These are phyloP conservation scores for Araneus ventricosus DNA, from an alignment of 1,140 invertebrate genomes.

Conservation along the genomic window DNA sequence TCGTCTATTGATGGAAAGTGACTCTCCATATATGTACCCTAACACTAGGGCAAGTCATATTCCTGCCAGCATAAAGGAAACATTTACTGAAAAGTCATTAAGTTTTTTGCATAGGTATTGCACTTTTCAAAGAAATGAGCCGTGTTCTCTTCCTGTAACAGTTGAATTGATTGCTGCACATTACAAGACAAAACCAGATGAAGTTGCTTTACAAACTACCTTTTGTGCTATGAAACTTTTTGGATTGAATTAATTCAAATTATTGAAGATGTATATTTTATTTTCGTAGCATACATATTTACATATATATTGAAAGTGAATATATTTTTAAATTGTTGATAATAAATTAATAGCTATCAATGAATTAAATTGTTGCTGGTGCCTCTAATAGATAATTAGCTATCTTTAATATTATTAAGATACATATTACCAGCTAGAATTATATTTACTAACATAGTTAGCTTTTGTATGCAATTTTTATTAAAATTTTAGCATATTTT, in stretches of 20 bases:
- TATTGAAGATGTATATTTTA: slow-evolving; percentile 23
- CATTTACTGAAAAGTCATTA: slow-evolving; percentile 89
- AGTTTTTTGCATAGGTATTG: slow-evolving; percentile 88
- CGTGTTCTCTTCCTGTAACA: slow-evolving; percentile 94
- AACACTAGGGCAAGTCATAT: slow-evolving; percentile 96
- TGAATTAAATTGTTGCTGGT: no score
- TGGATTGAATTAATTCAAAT: slow-evolving; percentile 84
- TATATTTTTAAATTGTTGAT: slow-evolving; percentile 8
- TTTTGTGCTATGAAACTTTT: slow-evolving; percentile 96
- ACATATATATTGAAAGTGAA: background rate
- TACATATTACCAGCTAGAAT: background rate
- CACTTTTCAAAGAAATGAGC: slow-evolving; percentile 97
- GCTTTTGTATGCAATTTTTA: background rate
- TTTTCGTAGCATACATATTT: background rate
- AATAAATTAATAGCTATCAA: background rate
- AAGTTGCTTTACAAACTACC: slow-evolving; percentile 94
- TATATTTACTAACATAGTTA: background rate
- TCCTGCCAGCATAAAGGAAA: slow-evolving; percentile 90
- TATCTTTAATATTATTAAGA: background rate
- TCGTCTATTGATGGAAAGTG: slow-evolving; percentile 90
- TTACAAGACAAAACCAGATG: slow-evolving; percentile 90
- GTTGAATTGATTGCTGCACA: slow-evolving; percentile 96
- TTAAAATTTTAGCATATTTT: no score
- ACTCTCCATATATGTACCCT: slow-evolving; percentile 97
- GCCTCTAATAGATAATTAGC: no score